Base-by-base conservation (phyloP, 2,113 vertebrate species). In the Colistium nudipinnis region DNA sequence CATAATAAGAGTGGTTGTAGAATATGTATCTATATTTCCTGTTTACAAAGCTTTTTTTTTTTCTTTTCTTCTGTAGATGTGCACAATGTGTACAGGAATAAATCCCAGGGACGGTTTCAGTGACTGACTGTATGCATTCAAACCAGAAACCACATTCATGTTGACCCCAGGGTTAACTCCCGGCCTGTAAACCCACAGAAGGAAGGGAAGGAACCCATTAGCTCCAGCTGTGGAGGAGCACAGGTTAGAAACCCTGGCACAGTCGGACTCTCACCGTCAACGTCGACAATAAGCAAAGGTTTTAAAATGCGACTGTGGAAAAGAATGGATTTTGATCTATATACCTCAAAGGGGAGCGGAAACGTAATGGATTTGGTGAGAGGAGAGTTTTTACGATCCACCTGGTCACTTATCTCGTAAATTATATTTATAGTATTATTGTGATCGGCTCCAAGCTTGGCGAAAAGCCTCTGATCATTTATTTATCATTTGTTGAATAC, bases 81-180 rank as follows among this genome's bases (percentile, higher is more conserved):
- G 7, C 27, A n/a, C n/a, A n/a, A 43, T 3, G 10, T 35, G 27
- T 39, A 24, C 25, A 30, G 36, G 17, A 64, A 7, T 31, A 45
- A 60, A 54, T 54, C 60, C 60, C 45, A 28, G 25, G 31, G 41
- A 43, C 62, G 27, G 38, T 48, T 71, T 47, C 22, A 25, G 54
- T 31, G 31, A 53, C 38, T 30, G 22, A 47, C 7, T 41, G 48
- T 39, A 54, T 49, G 43, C 59, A 51, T 54, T 56, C 62, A 51
- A 30, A 62, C 35, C 49, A 67, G 35, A 62, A 43, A 41, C 22
- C 41, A 51, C 49, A 78, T 62, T 71, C 49, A 61, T 55, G 62
- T 66, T 64, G 55, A 71, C 55, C 68, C 68, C 10, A 22, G 30
- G 56, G 41, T 66, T 44, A 62, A 72, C 55, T 78, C 68, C 68